Conservation (phyloP, 2,888 invertebrate species). For the Choreutis nemorana region DNA sequence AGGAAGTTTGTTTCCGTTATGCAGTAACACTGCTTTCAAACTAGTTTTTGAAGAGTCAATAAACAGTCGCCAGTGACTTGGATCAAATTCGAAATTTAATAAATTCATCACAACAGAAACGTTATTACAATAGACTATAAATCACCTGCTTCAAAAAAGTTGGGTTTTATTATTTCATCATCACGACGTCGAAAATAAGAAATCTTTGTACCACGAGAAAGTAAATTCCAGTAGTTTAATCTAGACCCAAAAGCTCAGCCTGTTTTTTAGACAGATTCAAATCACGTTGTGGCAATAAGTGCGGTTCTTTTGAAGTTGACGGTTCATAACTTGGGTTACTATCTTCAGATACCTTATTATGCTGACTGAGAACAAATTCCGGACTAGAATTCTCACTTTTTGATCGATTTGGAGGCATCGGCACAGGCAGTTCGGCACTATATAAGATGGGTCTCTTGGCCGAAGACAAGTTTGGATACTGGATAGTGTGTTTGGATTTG, state of each 20-base stretch:
- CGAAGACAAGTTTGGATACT: conserved; percentile 7
- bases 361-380: conserved; percentile 1
- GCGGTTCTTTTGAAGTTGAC: conserved; percentile 4
- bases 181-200: background rate
- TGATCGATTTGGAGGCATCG: conserved; percentile 3
- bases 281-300: conserved; percentile 3
- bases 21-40: conserved; percentile 9
- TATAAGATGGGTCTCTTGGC: conserved; percentile 5
- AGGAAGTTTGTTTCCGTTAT: conserved; percentile 6
- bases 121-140: background rate
- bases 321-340: conserved; percentile 4
- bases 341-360: conserved; percentile 1
- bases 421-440: conserved; percentile 5
- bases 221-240: background rate
- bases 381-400: conserved; percentile 3
- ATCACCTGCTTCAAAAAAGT: background rate
- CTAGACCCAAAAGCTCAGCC: background rate
- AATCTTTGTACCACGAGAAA: background rate
- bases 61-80: background rate
- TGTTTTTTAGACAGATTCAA: background rate
- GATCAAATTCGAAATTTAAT: background rate
- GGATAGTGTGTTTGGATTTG: conserved; percentile 7
- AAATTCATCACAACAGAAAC: background rate
- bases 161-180: too few relatives aligned
- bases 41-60: conserved; percentile 5